phyloP scores from a whole-genome alignment of 1,140 invertebrate genomes.

The Anastatus disparis region DNA sequence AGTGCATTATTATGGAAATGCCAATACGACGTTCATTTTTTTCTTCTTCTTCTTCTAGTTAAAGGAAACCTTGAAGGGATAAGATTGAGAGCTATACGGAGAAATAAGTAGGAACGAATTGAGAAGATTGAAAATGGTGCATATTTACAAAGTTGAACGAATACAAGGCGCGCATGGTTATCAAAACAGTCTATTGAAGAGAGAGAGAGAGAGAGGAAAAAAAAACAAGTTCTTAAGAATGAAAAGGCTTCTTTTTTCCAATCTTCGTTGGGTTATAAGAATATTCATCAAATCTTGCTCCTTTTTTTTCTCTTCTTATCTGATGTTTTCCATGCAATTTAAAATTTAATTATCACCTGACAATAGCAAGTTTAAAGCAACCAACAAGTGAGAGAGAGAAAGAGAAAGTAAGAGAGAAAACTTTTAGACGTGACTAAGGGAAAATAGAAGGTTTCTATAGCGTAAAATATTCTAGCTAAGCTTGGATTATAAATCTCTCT shows the following conservation, averaged over 20 bases:
- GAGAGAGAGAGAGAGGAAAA: no score
- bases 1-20: constrained; percentile 3
- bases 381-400: no score
- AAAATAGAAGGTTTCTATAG: neutral
- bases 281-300: no score
- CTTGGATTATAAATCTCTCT: neutral
- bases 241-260: no score
- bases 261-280: no score
- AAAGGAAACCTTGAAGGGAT: no score
- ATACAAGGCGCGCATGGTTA: no score
- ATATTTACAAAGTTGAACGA: constrained; percentile 1
- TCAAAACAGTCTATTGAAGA: no score
- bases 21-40: neutral
- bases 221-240: no score
- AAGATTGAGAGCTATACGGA: neutral
- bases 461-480: neutral
- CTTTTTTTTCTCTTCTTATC: neutral
- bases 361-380: neutral
- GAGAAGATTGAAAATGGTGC: constrained; percentile 9
- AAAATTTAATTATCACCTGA: neutral
- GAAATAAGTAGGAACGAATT: neutral
- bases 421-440: neutral
- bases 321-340: neutral
- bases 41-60: no score
- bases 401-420: no score